A percentile compares a stretch with the other conserved stretches of the same genome.
Evolutionary conservation across 2,113 vertebrate genomes (phyloP).

Genomic region (Hyaena hyaena): DNA sequence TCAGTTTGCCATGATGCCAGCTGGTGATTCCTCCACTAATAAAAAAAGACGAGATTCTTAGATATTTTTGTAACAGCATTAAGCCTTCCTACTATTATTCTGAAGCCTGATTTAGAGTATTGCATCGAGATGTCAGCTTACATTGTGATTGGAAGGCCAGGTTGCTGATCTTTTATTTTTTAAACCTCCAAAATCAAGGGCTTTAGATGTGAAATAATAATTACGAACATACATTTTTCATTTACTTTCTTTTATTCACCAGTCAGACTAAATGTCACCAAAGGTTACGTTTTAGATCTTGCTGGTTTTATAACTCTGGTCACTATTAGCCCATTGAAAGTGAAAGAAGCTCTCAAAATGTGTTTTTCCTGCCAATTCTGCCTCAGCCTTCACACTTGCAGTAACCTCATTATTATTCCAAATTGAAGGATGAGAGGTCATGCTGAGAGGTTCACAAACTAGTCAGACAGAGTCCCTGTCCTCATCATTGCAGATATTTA

Average conservation of each 20-base stretch:
- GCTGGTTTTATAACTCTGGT: conserved; percentile 18
- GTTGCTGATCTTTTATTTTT: neutral
- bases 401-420: neutral
- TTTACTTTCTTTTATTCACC: conserved; percentile 8
- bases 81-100: neutral
- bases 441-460: neutral
- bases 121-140: neutral
- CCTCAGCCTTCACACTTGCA: neutral
- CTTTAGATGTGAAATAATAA: neutral
- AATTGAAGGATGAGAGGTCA: neutral
- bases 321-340: neutral
- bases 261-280: conserved; percentile 29
- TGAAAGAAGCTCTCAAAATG: neutral
- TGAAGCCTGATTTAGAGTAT: neutral
- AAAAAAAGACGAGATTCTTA: neutral
- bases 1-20: neutral
- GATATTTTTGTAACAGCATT: neutral
- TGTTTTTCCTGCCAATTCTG: neutral
- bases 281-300: conserved; percentile 37
- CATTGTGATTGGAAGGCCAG: neutral
- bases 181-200: neutral
- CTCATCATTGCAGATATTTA: neutral
- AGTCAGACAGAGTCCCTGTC: neutral
- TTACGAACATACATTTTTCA: neutral
- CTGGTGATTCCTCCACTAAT: neutral